Conservation (phyloP, 2,888 invertebrate species). For the Melipona bicolor region DNA sequence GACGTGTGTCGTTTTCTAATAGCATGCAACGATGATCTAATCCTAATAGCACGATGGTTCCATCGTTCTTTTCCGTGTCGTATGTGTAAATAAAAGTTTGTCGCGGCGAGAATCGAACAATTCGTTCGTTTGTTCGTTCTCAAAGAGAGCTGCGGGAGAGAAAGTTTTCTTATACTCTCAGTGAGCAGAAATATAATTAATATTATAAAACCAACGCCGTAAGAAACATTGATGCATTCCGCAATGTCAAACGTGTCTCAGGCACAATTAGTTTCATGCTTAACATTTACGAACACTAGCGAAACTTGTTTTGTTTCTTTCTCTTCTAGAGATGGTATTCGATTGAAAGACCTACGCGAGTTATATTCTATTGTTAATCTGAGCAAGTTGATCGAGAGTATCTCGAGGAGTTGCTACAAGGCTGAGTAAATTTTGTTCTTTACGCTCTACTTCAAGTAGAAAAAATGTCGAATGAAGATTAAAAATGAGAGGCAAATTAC, state of each 20-base stretch:
- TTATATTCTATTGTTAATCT: no score
- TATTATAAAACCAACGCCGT: constrained; percentile 68
- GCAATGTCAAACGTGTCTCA: constrained; percentile 66
- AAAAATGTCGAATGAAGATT: background rate
- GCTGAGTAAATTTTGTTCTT: background rate
- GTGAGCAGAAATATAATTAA: constrained; percentile 65
- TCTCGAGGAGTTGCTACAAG: background rate
- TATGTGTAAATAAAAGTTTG: constrained; percentile 24
- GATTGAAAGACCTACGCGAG: background rate
- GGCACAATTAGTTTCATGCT: constrained; percentile 57
- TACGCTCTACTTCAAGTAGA: background rate
- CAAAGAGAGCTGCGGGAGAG: constrained; percentile 63
- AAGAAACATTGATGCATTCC: constrained; percentile 63
- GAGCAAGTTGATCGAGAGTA: background rate
- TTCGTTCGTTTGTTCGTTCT: constrained; percentile 44
- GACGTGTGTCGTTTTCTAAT: background rate
- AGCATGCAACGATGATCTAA: background rate
- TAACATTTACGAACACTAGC: constrained; percentile 7
- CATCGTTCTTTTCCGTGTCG: background rate
- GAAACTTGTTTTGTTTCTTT: constrained; percentile 1
- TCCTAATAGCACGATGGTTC: background rate
- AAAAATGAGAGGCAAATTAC: no score
- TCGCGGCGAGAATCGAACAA: constrained; percentile 22
- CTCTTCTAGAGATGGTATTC: background rate
- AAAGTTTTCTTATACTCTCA: constrained; percentile 65